Evolutionary conservation across 2,888 invertebrate species (phyloP), one percentile per base, ranked within the genome.

Genomic region (Noctua comes): DNA sequence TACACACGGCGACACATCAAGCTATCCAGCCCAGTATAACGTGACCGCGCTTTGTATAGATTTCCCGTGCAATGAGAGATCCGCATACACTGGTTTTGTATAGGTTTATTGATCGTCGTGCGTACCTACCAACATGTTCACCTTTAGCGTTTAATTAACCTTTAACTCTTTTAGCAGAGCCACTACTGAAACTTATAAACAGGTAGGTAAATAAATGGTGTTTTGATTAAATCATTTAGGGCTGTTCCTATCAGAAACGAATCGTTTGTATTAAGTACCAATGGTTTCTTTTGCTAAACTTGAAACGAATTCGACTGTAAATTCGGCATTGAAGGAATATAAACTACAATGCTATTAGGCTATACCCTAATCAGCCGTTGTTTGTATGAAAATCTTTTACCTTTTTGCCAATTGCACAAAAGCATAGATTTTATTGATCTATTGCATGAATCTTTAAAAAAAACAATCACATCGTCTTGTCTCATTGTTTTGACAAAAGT

Each of bases 61-160:
- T 43, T 43, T 11, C 11, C 43, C 11, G 43, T 43, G 11, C 11
- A 43, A 11, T 43, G 43, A 43, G 43, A 43, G 43, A 43, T 43
- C 43, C 43, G 43, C 11, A 43, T 1, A 43, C 2, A 43, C 43
- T 43, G 43, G 11, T 43, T 43, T 13, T 43, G 43, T 13, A 1
- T 43, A 43, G 43, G 3, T 2, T 43, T 2, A 43, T 43, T 11
- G 11, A 0, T 11, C 43, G 13, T 13, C 43, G 43, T 43, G 13
- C 13, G 16, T 46, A 46, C 46, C 13, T 66, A 13, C 40, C 11
- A n/a, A 46, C 36, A 48, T 59, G 40, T 51, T 65, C 80, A 73
- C 85, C 64, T 59, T 79, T 69, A 43, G n/a, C 31, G 69, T 72
- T 73, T 36, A 80, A 69, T 84, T 80, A 84, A 84, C 80, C 78